Base-by-base conservation (phyloP, 1,140 invertebrate species). In the Protaetia brevitarsis region DNA sequence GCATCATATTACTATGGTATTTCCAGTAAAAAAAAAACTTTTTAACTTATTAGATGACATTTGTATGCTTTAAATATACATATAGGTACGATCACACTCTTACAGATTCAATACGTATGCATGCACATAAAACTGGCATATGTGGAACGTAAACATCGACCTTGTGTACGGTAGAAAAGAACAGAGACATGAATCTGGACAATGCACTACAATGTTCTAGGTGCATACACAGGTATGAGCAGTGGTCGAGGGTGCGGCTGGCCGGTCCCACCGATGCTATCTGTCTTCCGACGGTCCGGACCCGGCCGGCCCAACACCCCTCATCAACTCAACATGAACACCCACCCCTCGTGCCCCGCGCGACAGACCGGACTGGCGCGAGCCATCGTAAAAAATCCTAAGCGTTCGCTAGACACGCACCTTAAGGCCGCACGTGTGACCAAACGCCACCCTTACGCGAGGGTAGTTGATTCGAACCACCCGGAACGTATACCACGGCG, bases 261-360 rank as follows among this genome's bases (percentile, higher is more conserved):
- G 64, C 66, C 68, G 63, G 65, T 69, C 71, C 71, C 71, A 72
- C 64, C 71, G 71, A 72, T 72, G 71, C 66, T 72, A 72, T 72
- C 71, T 70, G 65, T 72, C 71, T 72, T 70, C 66, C 69, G 67
- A 66, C 67, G 66, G 68, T 59, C 56, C 37, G 64, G 56, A 21
- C 64, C 61, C 66, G 67, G 64, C 63, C 61, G 36, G 63, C 61
- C 67, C 51, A 67, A 65, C 70, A 71, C 68, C 70, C 70, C 70
- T 71, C 70, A 68, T 69, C 70, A 66, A 65, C 41, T 41, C 41
- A 51, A 51, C 41, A 51, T 51, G 41, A 51, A 51, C 41, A n/a
- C n/a, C n/a, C 64, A 51, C 60, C 60, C 16, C 29, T 59, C 45
- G 34, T 56, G 66, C 63, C 61, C 26, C 66, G 41, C n/a, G n/a